Evolutionary conservation across 2,888 invertebrate species (phyloP).

Genomic region (Rhabditoides inermis): DNA sequence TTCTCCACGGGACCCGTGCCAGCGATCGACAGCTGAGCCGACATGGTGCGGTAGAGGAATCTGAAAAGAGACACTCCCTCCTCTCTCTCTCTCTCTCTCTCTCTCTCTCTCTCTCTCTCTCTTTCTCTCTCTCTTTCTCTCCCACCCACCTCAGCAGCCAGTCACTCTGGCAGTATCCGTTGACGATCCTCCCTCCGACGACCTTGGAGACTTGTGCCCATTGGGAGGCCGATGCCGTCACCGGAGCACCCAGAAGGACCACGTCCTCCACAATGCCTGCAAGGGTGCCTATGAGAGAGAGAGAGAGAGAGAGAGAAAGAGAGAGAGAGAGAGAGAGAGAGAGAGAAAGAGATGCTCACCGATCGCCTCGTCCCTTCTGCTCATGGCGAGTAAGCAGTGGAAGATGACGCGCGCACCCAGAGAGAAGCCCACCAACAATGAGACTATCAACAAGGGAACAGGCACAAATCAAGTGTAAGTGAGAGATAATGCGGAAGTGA

Average conservation of each 20-base stretch:
- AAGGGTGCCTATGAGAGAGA: conserved; percentile 1
- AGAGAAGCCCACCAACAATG: conserved; percentile 63
- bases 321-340: background rate
- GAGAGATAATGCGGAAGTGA: too few species aligned
- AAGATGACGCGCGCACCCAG: conserved; percentile 66
- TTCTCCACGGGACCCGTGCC: conserved; percentile 60
- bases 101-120: background rate
- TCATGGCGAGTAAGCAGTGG: conserved; percentile 61
- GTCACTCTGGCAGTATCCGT: conserved; percentile 64
- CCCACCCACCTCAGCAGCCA: conserved; percentile 60
- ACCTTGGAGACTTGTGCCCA: conserved; percentile 58
- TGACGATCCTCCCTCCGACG: conserved; percentile 63
- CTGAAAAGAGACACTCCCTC: conserved; percentile 14
- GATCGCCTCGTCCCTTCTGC: conserved; percentile 48
- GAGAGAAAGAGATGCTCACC: conserved; percentile 11
- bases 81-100: background rate
- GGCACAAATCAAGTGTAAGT: too few species aligned
- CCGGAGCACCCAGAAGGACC: conserved; percentile 63
- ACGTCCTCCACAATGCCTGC: conserved; percentile 65
- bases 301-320: background rate
- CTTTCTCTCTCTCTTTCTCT: background rate
- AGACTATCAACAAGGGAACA: too few species aligned
- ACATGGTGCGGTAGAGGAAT: conserved; percentile 64
- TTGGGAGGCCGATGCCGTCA: conserved; percentile 59
- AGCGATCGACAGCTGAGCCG: conserved; percentile 61